Evolutionary conservation across 1,140 invertebrate species (phyloP).

Genomic region (Diploscapter pachys): DNA sequence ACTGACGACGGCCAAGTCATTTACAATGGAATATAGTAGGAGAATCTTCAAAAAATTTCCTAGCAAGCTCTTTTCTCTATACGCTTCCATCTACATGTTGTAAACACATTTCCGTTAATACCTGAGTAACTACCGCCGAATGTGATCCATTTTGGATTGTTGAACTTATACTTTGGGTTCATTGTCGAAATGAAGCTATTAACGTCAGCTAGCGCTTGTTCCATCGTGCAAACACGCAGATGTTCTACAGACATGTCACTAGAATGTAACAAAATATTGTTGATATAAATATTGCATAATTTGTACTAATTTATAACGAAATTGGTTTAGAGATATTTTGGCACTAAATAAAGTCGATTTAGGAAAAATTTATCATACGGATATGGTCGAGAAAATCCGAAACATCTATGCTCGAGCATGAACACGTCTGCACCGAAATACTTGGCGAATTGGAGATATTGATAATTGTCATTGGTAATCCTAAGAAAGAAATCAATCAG

Average conservation of each 20-base stretch:
- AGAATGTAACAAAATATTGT: slow-evolving; percentile 10
- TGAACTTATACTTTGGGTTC: slow-evolving; percentile 28
- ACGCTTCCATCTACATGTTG: not conserved
- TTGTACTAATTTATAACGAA: not conserved
- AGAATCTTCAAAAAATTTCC: not conserved
- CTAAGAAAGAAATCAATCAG: no score
- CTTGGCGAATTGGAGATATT: slow-evolving; percentile 64
- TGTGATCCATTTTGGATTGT: slow-evolving; percentile 74
- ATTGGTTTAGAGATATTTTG: not conserved
- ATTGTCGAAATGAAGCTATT: slow-evolving; percentile 33
- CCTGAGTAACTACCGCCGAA: slow-evolving; percentile 86
- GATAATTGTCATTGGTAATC: slow-evolving; percentile 15
- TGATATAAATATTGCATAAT: not conserved
- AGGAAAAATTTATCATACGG: slow-evolving; percentile 2
- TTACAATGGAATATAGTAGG: no score
- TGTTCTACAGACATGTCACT: slow-evolving; percentile 20
- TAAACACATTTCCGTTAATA: not conserved
- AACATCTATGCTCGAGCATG: slow-evolving; percentile 83
- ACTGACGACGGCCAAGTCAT: no score
- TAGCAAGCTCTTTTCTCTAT: not conserved
- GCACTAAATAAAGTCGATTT: slow-evolving; percentile 1
- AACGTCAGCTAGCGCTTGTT: slow-evolving; percentile 38
- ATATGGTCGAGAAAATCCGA: slow-evolving; percentile 85
- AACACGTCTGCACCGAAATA: slow-evolving; percentile 77
- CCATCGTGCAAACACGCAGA: slow-evolving; percentile 27